Conservation (phyloP, 2,888 invertebrate genomes). For the Lissocephala sabroskyi region DNA sequence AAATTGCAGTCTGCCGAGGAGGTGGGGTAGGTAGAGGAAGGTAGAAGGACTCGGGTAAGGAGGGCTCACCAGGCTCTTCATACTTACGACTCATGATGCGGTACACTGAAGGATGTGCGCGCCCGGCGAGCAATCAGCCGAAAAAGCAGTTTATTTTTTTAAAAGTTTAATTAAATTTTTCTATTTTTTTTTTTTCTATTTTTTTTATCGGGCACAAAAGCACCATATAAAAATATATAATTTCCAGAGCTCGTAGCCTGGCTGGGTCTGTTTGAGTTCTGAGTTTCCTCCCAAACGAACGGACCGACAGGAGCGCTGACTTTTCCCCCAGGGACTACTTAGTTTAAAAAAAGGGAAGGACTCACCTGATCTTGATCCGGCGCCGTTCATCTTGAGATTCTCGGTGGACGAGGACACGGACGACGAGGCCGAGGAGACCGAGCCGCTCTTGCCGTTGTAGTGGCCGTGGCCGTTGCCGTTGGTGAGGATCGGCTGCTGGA, state of each 20-base stretch:
- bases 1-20: not conserved
- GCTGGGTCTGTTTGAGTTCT: not conserved
- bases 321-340: no score
- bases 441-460: slow-evolving; percentile 68
- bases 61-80: slow-evolving; percentile 5
- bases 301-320: slow-evolving; percentile 20
- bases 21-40: not conserved
- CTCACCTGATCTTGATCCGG: slow-evolving; percentile 68
- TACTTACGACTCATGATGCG: slow-evolving; percentile 62
- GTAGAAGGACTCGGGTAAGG: no score
- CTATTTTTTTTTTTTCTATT: no score
- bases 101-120: no score
- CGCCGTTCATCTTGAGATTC: slow-evolving; percentile 68
- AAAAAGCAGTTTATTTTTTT: no score
- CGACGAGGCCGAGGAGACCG: slow-evolving; percentile 68
- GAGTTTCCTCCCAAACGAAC: slow-evolving; percentile 3
- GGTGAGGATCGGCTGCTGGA: slow-evolving; percentile 56
- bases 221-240: slow-evolving; percentile 21
- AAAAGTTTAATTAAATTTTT: no score
- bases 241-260: slow-evolving; percentile 1
- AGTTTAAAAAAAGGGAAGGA: not conserved
- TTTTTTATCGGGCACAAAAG: slow-evolving; percentile 13
- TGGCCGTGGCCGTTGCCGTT: slow-evolving; percentile 66
- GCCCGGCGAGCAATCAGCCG: no score
- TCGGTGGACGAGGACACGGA: slow-evolving; percentile 70